Evolutionary conservation across 1,140 invertebrate species (phyloP).

Genomic region (Pissodes strobi): DNA sequence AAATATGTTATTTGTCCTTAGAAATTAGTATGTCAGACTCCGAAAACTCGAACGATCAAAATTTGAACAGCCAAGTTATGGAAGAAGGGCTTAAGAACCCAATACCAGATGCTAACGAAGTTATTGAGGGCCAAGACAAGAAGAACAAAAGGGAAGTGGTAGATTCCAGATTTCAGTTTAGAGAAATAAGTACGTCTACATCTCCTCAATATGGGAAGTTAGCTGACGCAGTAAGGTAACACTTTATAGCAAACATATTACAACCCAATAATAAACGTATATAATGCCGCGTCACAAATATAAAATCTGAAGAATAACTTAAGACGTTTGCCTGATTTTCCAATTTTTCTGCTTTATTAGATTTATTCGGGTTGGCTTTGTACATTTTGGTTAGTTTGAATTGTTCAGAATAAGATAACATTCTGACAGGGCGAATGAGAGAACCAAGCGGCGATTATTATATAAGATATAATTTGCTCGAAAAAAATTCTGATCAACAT

Average conservation of each 20-base stretch:
- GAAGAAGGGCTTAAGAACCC: slow-evolving; percentile 13
- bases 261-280: neutral
- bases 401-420: no score
- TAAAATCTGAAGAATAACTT: neutral
- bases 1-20: neutral
- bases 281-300: neutral
- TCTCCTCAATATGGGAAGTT: slow-evolving; percentile 27
- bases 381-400: no score
- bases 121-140: slow-evolving; percentile 4
- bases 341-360: no score
- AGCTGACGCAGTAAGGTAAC: slow-evolving; percentile 20
- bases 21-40: slow-evolving; percentile 2
- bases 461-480: no score
- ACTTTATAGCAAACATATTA: no score
- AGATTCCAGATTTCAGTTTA: neutral
- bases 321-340: no score
- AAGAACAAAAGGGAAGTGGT: slow-evolving; percentile 13
- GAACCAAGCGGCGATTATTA: no score
- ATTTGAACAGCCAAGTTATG: slow-evolving; percentile 6
- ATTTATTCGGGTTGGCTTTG: neutral
- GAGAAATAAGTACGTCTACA: slow-evolving; percentile 14
- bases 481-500: no score
- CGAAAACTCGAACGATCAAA: neutral
- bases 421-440: no score
- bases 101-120: slow-evolving; percentile 12